Evolutionary conservation across 64 coral and sea anemone genomes (phyloP).

Genomic region (Actinia equina): DNA sequence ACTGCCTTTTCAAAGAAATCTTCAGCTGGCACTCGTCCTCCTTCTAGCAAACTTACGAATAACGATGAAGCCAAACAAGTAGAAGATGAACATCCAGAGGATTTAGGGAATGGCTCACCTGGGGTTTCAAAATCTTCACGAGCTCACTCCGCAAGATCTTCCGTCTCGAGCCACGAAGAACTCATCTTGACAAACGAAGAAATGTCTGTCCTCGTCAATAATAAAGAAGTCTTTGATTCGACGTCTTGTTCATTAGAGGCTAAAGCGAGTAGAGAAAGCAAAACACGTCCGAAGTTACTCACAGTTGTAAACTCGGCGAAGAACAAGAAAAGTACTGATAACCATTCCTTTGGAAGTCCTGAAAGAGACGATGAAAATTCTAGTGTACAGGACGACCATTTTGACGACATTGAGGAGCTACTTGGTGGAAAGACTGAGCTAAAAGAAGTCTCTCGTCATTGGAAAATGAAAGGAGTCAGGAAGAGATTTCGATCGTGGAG

Average conservation of each 20-base stretch:
- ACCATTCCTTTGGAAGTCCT: background rate
- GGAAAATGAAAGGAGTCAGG: conserved; percentile 14
- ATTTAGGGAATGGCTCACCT: background rate
- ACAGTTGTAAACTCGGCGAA: conserved; percentile 4
- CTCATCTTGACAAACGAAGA: background rate
- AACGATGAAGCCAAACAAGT: background rate
- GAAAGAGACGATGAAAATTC: background rate
- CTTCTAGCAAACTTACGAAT: background rate
- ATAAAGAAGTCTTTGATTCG: background rate
- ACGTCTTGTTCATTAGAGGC: background rate
- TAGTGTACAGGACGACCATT: background rate
- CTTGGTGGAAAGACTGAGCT: background rate
- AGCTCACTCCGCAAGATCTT: background rate
- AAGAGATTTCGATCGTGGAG: background rate
- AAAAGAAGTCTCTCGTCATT: background rate
- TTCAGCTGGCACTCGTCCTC: background rate
- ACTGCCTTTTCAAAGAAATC: background rate
- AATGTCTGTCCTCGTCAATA: background rate
- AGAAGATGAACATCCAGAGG: background rate
- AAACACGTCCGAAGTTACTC: background rate
- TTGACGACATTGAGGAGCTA: background rate
- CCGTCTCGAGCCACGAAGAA: background rate
- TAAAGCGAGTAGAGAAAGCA: background rate
- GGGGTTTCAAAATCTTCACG: background rate
- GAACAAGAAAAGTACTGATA: background rate